These are phyloP conservation scores for Rhineura floridana DNA, from an alignment of 2,113 vertebrate genomes.

Conservation along the genomic window DNA sequence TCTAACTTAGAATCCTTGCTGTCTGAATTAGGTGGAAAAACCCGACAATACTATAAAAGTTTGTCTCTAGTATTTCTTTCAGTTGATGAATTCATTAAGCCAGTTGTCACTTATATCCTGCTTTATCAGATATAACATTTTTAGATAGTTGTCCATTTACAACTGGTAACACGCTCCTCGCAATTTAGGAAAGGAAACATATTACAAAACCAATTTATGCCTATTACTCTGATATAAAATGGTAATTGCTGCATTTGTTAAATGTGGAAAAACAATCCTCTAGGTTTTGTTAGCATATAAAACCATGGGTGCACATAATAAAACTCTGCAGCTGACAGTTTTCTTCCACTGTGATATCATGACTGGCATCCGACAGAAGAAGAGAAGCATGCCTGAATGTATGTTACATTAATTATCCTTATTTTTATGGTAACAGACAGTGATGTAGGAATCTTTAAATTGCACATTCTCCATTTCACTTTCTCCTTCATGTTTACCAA, in stretches of 20 bases:
- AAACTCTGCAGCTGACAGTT: background rate
- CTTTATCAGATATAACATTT: background rate
- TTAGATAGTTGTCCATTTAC: background rate
- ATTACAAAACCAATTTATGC: background rate
- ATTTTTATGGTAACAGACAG: background rate
- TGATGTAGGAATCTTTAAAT: background rate
- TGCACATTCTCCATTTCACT: background rate
- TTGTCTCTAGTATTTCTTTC: background rate
- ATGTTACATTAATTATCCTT: background rate
- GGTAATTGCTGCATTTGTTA: conserved; percentile 23
- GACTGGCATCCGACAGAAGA: background rate
- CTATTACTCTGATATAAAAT: background rate
- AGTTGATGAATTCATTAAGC: background rate
- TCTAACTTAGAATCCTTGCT: background rate
- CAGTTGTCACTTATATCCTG: background rate
- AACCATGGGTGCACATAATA: background rate
- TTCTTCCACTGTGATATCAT: background rate
- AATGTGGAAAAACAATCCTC: background rate
- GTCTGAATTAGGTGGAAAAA: background rate
- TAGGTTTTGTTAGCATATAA: background rate
- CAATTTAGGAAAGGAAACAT: background rate
- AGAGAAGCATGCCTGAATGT: background rate
- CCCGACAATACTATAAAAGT: background rate
- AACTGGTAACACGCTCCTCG: background rate
- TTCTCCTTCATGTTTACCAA: background rate